Conservation (phyloP, 2,888 invertebrate genomes). For the Acleris sparsana region DNA sequence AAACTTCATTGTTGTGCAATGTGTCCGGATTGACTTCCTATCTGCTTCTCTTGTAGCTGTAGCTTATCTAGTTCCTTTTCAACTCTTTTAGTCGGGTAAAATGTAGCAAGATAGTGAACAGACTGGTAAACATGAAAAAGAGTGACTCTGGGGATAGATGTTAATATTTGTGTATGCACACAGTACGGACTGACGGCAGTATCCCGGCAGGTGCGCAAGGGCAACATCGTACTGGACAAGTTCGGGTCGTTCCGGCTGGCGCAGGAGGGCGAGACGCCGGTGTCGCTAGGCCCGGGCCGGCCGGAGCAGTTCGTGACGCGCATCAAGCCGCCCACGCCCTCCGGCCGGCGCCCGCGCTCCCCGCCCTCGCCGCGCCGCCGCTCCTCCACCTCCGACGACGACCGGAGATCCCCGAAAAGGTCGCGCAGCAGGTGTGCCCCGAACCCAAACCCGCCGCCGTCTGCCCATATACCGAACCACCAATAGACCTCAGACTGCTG, state of each 20-base stretch:
- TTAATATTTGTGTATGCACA: neutral
- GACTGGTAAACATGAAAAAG: too few species aligned
- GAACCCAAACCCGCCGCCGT: too few species aligned
- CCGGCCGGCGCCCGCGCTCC: conserved; percentile 69
- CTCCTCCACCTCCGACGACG: conserved; percentile 73
- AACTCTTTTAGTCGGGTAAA: too few species aligned
- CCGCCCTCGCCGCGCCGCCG: conserved; percentile 75
- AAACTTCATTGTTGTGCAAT: too few species aligned
- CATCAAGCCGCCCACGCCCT: conserved; percentile 72
- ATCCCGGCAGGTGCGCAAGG: conserved; percentile 74
- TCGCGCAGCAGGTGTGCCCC: conserved; percentile 68
- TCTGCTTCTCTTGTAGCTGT: too few species aligned
- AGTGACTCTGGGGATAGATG: fast-evolving
- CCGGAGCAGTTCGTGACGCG: conserved; percentile 81
- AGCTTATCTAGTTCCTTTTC: too few species aligned
- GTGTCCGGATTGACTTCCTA: too few species aligned
- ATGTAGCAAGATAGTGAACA: too few species aligned
- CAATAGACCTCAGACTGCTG: too few species aligned
- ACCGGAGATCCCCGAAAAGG: conserved; percentile 61
- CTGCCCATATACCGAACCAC: too few species aligned
- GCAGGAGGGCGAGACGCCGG: conserved; percentile 79
- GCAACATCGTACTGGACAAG: conserved; percentile 87
- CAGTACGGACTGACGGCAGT: neutral
- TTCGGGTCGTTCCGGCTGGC: conserved; percentile 88
- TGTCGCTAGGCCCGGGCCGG: conserved; percentile 73